Evolutionary conservation across 2,888 invertebrate species (phyloP), one percentile per base, ranked within the genome.

Genomic region (Steinernema scapterisci): DNA sequence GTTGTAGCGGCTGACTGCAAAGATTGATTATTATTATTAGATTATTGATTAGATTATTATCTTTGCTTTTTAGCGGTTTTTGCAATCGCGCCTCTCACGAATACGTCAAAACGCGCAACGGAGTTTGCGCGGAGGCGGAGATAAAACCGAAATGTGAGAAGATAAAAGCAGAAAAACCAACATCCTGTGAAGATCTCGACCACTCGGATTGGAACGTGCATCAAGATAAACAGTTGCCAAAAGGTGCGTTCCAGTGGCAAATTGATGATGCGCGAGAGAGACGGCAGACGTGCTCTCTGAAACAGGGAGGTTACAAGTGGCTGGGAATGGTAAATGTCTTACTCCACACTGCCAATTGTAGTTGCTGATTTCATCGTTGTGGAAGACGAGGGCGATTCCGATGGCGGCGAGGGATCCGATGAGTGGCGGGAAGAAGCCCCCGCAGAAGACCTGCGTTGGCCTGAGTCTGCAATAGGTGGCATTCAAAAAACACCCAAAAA

Each of bases 281-380:
- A 86, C 0, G 86, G 86, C 2, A 86, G 80, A 31, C 85, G 79
- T 21, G 87, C 86, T 56, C 87, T 77, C 85, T 86, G 77, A 63
- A 63, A n/a, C n/a, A n/a, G n/a, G n/a, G n/a, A n/a, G n/a, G n/a
- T n/a, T n/a, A 44, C 7, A 9, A 13, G 7, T 44, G 7, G 13
- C 9, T 44, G 45, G 45, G 7, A 44, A 13, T 19, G n/a, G n/a
- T 16, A 16, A 1, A 52, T 27, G 11, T 76, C 80, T 78, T 63
- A 86, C 86, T 44, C 86, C 86, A 72, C 86, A 86, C 76, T 86
- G 86, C 86, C 86, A 86, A 75, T 86, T 86, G 76, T 86, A 86
- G 71, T 84, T 85, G 71, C 63, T 81, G 71, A 86, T 86, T 70
- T 86, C 84, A 74, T 86, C 86, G 70, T 86, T 85, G 78, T 86